Evolutionary conservation across 2,888 invertebrate species (phyloP).

Genomic region (Calameuta idolon): DNA sequence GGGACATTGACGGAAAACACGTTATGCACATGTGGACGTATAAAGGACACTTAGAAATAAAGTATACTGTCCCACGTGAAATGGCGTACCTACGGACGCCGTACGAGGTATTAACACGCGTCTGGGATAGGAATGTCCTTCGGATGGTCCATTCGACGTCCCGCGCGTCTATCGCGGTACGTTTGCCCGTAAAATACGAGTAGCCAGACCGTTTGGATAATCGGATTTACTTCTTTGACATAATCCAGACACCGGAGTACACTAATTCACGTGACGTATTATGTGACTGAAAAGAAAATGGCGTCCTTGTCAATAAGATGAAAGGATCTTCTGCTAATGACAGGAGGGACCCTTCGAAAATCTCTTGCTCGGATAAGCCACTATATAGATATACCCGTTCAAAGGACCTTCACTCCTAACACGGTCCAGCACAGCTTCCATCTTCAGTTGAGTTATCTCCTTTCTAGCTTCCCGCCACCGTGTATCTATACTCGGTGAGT

Average conservation of each 20-base stretch:
- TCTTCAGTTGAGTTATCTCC: not conserved
- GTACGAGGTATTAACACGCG: not conserved
- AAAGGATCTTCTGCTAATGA: not conserved
- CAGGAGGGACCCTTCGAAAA: not conserved
- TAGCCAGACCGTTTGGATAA: not conserved
- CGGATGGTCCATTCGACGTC: not conserved
- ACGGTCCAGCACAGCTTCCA: not conserved
- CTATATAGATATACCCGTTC: not conserved
- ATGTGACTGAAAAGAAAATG: not conserved
- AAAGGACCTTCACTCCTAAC: not conserved
- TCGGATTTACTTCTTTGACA: not conserved
- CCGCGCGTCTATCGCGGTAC: not conserved
- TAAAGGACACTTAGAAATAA: not conserved
- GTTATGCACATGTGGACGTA: constrained; percentile 15
- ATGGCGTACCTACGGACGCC: not conserved
- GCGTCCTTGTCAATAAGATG: not conserved
- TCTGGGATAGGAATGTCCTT: not conserved
- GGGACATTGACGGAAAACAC: constrained; percentile 22
- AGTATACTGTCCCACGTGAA: not conserved
- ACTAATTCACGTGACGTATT: not conserved
- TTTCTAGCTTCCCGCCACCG: not conserved
- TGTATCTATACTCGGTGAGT: not conserved
- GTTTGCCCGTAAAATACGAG: not conserved
- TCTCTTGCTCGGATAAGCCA: not conserved
- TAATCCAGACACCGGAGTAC: not conserved